Conservation (phyloP, 2,113 vertebrate species). For the Poeciliopsis turrubarensis region DNA sequence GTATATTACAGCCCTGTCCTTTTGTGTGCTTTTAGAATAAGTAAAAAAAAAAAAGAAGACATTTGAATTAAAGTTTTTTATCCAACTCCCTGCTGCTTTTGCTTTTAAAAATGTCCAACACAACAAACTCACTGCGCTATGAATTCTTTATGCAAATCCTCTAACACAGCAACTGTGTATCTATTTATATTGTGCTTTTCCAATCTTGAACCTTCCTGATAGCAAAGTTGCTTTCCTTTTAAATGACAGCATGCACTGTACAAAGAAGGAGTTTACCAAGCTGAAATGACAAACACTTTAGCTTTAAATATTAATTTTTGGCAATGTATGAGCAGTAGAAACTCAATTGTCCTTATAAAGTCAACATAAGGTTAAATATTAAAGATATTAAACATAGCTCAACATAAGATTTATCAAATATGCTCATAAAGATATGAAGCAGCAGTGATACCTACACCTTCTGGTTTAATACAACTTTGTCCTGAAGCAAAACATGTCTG, state of each 20-base stretch:
- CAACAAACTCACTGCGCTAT: neutral
- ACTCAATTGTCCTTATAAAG: neutral
- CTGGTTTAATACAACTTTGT: neutral
- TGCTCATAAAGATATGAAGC: neutral
- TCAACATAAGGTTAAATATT: neutral
- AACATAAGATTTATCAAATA: neutral
- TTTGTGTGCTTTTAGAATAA: neutral
- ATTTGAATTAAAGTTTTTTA: constrained; percentile 32
- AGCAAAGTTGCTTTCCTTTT: neutral
- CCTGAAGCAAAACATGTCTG: neutral
- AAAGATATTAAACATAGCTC: neutral
- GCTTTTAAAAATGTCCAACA: neutral
- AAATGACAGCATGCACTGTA: neutral
- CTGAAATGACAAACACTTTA: neutral
- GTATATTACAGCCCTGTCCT: neutral
- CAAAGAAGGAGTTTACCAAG: neutral
- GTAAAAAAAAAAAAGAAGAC: neutral
- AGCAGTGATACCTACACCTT: neutral
- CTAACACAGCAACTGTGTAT: neutral
- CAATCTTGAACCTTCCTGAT: neutral
- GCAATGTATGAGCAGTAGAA: too few species aligned
- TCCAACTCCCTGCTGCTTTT: neutral
- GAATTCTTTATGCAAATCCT: neutral
- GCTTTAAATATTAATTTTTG: neutral
- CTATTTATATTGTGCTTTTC: neutral